These are phyloP conservation scores for Zaprionus kolodkinae DNA, from an alignment of 1,140 invertebrate genomes.

Conservation along the genomic window DNA sequence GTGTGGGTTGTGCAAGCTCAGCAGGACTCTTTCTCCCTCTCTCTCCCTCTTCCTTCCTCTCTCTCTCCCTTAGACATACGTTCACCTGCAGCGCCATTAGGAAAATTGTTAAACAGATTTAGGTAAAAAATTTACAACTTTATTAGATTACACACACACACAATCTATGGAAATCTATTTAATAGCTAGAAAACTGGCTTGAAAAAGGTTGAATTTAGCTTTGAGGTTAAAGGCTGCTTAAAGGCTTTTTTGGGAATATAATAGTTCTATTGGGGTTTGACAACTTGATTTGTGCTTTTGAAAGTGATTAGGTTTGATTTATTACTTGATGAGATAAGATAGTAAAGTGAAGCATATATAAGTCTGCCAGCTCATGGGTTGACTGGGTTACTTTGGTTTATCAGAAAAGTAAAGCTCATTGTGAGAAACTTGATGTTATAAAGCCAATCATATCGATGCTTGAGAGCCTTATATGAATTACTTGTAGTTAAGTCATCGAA, in stretches of 20 bases:
- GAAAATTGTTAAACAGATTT: conserved; percentile 28
- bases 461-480: neutral
- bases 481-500: neutral
- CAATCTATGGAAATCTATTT: neutral
- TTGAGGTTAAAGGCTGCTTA: neutral
- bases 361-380: neutral
- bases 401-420: neutral
- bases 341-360: neutral
- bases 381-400: neutral
- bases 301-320: conserved; percentile 1
- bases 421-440: neutral
- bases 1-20: neutral
- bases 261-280: conserved; percentile 1
- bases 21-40: neutral
- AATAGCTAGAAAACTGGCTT: neutral
- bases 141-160: neutral
- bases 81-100: conserved; percentile 18
- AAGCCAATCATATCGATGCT: neutral
- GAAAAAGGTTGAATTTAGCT: neutral
- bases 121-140: conserved; percentile 5
- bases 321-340: neutral
- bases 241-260: neutral
- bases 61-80: neutral
- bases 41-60: neutral
- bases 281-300: neutral